Evolutionary conservation across 2,113 vertebrate genomes (phyloP).

Genomic region (Pao palembangensis): DNA sequence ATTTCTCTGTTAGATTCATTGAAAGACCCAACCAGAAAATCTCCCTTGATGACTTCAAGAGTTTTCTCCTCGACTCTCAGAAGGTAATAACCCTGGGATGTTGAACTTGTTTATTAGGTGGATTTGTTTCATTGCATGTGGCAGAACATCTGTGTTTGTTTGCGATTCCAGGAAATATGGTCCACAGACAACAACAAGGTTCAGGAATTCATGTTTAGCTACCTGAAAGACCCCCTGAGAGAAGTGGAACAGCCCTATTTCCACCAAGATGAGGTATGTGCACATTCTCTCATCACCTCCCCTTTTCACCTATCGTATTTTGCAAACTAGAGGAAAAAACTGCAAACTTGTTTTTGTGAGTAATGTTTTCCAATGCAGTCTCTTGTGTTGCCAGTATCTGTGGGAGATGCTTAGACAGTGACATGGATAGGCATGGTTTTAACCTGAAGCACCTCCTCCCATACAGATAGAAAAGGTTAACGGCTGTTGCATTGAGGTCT

Average conservation of each 20-base stretch:
- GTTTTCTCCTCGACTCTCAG: conserved; percentile 88
- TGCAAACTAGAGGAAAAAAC: conserved; percentile 14
- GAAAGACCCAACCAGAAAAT: conserved; percentile 85
- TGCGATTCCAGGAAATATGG: conserved; percentile 84
- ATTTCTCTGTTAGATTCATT: conserved; percentile 71
- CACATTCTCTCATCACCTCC: not conserved
- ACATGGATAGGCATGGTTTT: conserved; percentile 3
- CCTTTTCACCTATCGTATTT: not conserved
- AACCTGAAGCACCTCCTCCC: conserved; percentile 36
- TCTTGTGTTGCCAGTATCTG: conserved; percentile 18
- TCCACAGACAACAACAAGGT: conserved; percentile 84
- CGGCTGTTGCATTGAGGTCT: conserved; percentile 15
- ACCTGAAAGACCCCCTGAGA: conserved; percentile 91
- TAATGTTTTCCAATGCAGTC: conserved; percentile 22
- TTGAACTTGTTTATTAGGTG: not conserved
- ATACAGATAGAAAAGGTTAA: conserved; percentile 44
- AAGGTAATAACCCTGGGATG: conserved; percentile 71
- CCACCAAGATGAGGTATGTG: conserved; percentile 86
- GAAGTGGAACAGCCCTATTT: conserved; percentile 95
- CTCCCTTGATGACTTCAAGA: conserved; percentile 85
- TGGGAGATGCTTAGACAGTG: conserved; percentile 24
- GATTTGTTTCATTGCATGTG: not conserved
- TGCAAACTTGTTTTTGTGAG: conserved; percentile 4
- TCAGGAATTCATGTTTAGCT: conserved; percentile 92
- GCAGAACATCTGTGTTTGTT: conserved; percentile 8